Conservation (phyloP, 2,888 invertebrate genomes). For the Clistopyga incitator region DNA sequence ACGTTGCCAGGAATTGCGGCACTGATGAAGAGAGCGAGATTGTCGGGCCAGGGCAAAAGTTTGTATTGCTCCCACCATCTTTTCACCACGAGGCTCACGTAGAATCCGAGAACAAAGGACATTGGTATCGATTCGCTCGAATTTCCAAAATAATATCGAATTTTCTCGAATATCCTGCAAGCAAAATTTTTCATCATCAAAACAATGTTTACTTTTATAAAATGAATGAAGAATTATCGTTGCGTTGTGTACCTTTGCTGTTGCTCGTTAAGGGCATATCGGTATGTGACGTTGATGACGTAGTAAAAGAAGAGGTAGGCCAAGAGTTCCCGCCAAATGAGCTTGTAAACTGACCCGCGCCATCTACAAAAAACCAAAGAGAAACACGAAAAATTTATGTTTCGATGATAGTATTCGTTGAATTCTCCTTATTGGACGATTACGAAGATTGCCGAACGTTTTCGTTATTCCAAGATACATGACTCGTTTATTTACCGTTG, state of each 20-base stretch:
- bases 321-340: constrained; percentile 96
- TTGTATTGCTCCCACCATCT: constrained; percentile 99
- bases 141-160: constrained; percentile 93
- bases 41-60: constrained; percentile 97
- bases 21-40: constrained; percentile 95
- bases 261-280: constrained; percentile 91
- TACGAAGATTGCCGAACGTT: no score
- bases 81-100: constrained; percentile 95
- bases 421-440: no score
- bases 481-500: no score
- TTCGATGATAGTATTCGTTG: no score
- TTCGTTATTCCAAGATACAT: no score
- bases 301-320: constrained; percentile 95
- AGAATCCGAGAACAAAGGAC: constrained; percentile 98
- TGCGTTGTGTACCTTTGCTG: constrained; percentile 90
- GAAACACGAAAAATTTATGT: constrained; percentile 74
- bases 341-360: constrained; percentile 97
- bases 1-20: constrained; percentile 96
- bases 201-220: no score
- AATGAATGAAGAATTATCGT: no score
- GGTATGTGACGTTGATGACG: constrained; percentile 94
- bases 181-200: constrained; percentile 58
- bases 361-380: constrained; percentile 88
- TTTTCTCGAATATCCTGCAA: constrained; percentile 94
- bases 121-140: constrained; percentile 96